Evolutionary conservation across 2,797 vertebrate genomes (phyloP).

Genomic region (Esox masquinongy): DNA sequence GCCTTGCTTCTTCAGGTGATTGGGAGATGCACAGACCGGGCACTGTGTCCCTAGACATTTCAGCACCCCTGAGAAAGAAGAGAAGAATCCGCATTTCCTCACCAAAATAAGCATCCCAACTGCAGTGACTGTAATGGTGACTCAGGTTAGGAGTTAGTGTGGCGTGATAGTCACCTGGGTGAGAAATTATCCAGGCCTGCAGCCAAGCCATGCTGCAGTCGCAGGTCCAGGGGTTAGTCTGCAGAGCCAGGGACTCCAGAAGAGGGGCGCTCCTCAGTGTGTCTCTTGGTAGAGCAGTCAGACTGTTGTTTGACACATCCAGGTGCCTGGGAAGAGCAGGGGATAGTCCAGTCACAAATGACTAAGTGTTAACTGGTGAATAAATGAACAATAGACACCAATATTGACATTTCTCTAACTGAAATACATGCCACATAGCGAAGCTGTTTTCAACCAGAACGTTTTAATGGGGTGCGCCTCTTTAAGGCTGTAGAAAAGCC

Average conservation of each 20-base stretch:
- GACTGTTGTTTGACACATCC: constrained; percentile 89
- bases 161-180: constrained; percentile 73
- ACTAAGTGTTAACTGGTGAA: not conserved
- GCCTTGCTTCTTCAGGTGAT: constrained; percentile 70
- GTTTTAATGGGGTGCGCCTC: no score
- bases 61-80: constrained; percentile 77
- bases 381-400: not conserved
- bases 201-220: constrained; percentile 87
- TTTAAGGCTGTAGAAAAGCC: constrained; percentile 11
- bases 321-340: constrained; percentile 77
- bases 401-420: no score
- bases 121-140: not conserved
- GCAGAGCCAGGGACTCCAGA: constrained; percentile 86
- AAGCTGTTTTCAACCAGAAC: no score
- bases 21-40: constrained; percentile 78
- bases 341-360: not conserved
- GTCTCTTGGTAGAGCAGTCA: constrained; percentile 73
- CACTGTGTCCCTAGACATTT: constrained; percentile 88
- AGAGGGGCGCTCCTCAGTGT: constrained; percentile 78
- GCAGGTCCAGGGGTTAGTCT: constrained; percentile 90
- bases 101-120: not conserved
- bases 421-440: no score
- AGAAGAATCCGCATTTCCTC: not conserved
- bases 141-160: not conserved
- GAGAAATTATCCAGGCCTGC: constrained; percentile 75